Base-by-base conservation (phyloP, 2,888 invertebrate species). In the Catocala sponsa region DNA sequence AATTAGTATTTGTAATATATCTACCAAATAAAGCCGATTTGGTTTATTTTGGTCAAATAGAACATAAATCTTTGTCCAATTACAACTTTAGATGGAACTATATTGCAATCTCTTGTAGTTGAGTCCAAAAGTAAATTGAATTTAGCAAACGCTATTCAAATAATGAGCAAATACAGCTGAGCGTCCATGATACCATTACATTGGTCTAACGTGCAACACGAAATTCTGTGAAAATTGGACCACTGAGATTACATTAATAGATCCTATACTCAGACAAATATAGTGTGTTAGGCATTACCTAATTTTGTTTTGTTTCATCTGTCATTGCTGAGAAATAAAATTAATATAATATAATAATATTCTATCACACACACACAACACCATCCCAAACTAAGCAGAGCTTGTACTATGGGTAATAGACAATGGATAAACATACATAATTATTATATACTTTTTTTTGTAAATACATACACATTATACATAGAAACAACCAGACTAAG, bases 61-160 rank as follows among this genome's bases (percentile, higher is more conserved):
- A 65, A n/a, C 63, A 67, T 68, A 76, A 80, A 78, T 74, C 78
- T 79, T 81, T 76, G 80, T 79, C 78, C 78, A 68, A 81, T 84
- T 85, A 76, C 72, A 78, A 82, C 78, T 77, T 75, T 60, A 64
- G 80, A 74, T 78, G 66, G 74, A 73, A 81, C 65, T 75, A 73
- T 79, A 84, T 83, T 81, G 79, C 72, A 82, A 81, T 78, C 80
- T 78, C 78, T 80, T 82, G 76, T 80, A 81, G 72, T 78, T 71
- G 65, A 79, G 78, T 78, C 74, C 68, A 70, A 84, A 78, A 84
- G 80, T 82, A 85, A 82, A 83, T 86, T 82, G 75, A 84, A 84
- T 84, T 80, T 80, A 74, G 76, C 78, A 81, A 83, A 83, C 79
- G 77, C 76, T 80, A 70, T 82, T 80, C 69, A 72, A 76, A 78